Evolutionary conservation across 2,797 vertebrate species (phyloP).

Genomic region (Catamblyrhynchus diadema): DNA sequence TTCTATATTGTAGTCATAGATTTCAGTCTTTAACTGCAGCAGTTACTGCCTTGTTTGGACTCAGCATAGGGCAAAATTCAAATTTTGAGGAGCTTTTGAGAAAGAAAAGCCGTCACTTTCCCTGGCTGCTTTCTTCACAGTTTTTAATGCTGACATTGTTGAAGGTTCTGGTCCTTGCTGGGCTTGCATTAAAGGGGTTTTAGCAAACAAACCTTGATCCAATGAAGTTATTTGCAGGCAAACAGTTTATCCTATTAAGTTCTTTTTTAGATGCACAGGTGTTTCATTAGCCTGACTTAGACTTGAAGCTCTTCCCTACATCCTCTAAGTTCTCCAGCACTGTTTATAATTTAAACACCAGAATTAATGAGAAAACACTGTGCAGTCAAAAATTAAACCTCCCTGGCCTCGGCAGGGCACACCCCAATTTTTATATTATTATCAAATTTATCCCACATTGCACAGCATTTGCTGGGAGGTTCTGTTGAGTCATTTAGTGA

Average conservation of each 20-base stretch:
- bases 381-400: neutral
- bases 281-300: neutral
- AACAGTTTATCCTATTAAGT: neutral
- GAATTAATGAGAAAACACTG: neutral
- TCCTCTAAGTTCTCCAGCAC: neutral
- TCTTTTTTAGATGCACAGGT: neutral
- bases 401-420: neutral
- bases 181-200: neutral
- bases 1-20: accelerated
- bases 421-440: neutral
- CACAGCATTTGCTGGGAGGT: neutral
- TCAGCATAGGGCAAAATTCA: neutral
- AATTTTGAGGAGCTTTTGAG: neutral
- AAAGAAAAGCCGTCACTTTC: neutral
- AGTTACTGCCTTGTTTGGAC: too few relatives aligned
- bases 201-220: neutral
- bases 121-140: neutral
- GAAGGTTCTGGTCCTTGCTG: neutral
- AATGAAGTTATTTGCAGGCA: neutral
- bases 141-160: neutral
- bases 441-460: neutral
- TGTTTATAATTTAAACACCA: neutral
- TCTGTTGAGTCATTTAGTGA: neutral
- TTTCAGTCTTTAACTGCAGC: neutral
- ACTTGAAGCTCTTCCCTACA: neutral